A percentile compares a stretch with the other conserved stretches of the same genome.
These are phyloP conservation scores for Paracentrotus lividus DNA, from an alignment of 53 echinoderm and acorn worm genomes.

Conservation along the genomic window DNA sequence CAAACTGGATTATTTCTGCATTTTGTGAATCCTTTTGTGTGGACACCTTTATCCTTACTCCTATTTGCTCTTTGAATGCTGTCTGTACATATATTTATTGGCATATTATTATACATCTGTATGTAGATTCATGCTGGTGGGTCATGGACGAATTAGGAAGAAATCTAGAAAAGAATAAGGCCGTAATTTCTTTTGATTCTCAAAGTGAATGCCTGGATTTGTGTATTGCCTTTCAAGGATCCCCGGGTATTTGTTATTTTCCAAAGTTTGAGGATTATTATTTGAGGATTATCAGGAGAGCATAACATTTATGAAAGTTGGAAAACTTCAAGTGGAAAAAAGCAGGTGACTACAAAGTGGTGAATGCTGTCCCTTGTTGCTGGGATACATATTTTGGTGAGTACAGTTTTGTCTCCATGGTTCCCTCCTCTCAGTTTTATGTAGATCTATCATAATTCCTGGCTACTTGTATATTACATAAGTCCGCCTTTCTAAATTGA, in stretches of 20 bases:
- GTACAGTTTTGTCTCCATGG: neutral
- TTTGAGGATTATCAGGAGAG: conserved; percentile 25
- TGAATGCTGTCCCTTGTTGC: neutral
- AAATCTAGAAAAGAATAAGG: neutral
- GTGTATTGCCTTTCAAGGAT: neutral
- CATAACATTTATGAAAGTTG: neutral
- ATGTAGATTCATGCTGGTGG: neutral
- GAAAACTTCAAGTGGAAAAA: neutral
- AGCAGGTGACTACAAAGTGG: neutral
- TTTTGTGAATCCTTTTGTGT: no score
- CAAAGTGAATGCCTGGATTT: neutral
- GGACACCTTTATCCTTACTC: no score
- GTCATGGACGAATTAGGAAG: neutral
- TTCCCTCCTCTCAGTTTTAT: no score
- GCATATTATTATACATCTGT: neutral
- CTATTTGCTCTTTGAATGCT: no score
- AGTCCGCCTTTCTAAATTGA: no score
- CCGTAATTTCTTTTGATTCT: neutral
- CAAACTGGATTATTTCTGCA: no score
- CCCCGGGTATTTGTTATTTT: neutral
- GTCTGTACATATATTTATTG: neutral
- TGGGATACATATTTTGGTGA: conserved; percentile 17
- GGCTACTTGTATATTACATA: no score
- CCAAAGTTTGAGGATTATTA: neutral
- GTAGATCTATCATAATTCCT: no score